Evolutionary conservation across 2,113 vertebrate genomes (phyloP).

Genomic region (Tiliqua scincoides): DNA sequence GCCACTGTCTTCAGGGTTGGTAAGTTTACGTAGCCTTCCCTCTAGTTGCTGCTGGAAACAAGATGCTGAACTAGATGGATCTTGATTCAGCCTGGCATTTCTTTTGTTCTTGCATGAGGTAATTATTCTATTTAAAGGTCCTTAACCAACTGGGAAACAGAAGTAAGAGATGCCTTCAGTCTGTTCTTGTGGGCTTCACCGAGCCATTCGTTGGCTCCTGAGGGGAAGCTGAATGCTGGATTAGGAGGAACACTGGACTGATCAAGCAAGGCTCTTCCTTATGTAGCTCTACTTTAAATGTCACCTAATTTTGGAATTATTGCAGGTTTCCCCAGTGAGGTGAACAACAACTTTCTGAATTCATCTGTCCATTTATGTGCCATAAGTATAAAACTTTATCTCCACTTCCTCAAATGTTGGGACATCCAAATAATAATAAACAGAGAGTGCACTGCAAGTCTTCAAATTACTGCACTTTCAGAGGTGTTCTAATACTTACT

Average conservation of each 20-base stretch:
- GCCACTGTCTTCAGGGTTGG: not conserved
- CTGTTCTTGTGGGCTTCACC: no score
- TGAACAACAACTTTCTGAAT: not conserved
- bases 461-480: not conserved
- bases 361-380: not conserved
- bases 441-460: not conserved
- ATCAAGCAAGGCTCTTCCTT: not conserved
- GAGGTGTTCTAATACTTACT: not conserved
- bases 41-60: not conserved
- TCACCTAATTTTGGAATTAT: not conserved
- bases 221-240: no score
- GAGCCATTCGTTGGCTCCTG: not conserved
- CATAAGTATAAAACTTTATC: not conserved
- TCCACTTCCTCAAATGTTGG: not conserved
- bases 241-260: not conserved
- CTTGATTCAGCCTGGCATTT: not conserved
- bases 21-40: no score
- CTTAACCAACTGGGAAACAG: not conserved
- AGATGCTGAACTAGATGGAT: not conserved
- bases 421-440: not conserved
- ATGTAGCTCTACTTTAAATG: not conserved
- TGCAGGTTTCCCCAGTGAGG: not conserved
- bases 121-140: not conserved
- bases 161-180: not conserved
- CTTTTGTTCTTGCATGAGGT: no score